phyloP scores from a whole-genome alignment of 2,888 invertebrate genomes.

The Pterostichus niger region DNA sequence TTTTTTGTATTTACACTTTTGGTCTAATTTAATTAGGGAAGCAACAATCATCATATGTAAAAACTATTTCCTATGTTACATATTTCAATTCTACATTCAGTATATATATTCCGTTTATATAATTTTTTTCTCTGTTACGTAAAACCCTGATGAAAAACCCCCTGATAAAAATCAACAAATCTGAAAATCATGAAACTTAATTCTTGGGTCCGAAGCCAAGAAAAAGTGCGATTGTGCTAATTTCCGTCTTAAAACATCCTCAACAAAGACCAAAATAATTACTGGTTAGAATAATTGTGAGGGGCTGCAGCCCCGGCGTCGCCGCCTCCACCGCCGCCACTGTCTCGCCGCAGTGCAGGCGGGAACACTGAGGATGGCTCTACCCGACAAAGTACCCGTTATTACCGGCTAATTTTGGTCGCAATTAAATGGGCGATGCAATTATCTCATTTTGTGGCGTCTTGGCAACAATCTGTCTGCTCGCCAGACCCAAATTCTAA shows the following conservation, averaged over 20 bases:
- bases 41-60: too few relatives aligned
- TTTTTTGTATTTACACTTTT: too few relatives aligned
- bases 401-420: conserved; percentile 68
- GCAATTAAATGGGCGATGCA: conserved; percentile 68
- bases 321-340: conserved; percentile 6
- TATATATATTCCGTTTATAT: too few relatives aligned
- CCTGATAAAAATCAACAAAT: conserved; percentile 1
- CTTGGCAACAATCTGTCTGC: conserved; percentile 39
- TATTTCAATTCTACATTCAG: too few relatives aligned
- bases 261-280: conserved; percentile 45
- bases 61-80: too few relatives aligned
- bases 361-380: conserved; percentile 1
- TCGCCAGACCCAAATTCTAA: background rate
- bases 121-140: too few relatives aligned
- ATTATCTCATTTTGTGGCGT: conserved; percentile 65
- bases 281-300: conserved; percentile 14
- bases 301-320: conserved; percentile 14
- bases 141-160: background rate
- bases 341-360: conserved; percentile 13
- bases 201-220: background rate
- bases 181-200: conserved; percentile 38
- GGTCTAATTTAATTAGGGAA: too few relatives aligned
- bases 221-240: conserved; percentile 47
- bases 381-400: conserved; percentile 64
- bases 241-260: conserved; percentile 20